Base-by-base conservation (phyloP, 2,888 invertebrate genomes). In the Encarsia formosa region DNA sequence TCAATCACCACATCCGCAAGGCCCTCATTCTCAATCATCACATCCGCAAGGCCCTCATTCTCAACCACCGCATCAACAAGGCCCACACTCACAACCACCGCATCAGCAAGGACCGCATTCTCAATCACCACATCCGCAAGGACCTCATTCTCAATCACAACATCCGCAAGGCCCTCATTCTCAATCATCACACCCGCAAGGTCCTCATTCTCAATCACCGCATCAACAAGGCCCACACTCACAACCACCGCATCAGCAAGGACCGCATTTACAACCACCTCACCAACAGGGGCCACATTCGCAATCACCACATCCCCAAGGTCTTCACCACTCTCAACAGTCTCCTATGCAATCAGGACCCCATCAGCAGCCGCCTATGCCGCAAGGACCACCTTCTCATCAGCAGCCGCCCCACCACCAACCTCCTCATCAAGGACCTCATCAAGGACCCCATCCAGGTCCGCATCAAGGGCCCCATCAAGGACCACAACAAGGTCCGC, bases 91-190 rank as follows among this genome's bases (percentile, higher is more conserved):
- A 8, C 64, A 61, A 3, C 24, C 37, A 6, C 37, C 68, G 3
- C 71, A 71, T 54, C 65, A 52, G 39, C 64, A 63, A 40, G 63
- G 65, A 5, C 64, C 63, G 2, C 61, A 63, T 3, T 68, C 65
- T 29, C 71, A 67, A 31, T 66, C 67, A 39, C 68, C 62, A 49
- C 71, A 71, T 60, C 56, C 68, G 6, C 50, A 50, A 24, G 34
- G 40, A 1, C 65, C 69, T 1, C 72, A 71, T 57, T 65, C 67
- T 0, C 70, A 70, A 60, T 69, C 70, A 65, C 71, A 20, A 9
- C 26, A 29, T 26, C 24, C n/a, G 3, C 52, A 47, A 23, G 37
- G 23, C 3, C 65, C 64, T 43, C 72, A 72, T 57, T 64, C 50
- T 31, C 64, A 63, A 38, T 62, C 64, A 3, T 63, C 63, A 2